A percentile compares a stretch with the other conserved stretches of the same genome.
Evolutionary conservation across 2,888 invertebrate species (phyloP).

Genomic region (Aleiodes alternator): DNA sequence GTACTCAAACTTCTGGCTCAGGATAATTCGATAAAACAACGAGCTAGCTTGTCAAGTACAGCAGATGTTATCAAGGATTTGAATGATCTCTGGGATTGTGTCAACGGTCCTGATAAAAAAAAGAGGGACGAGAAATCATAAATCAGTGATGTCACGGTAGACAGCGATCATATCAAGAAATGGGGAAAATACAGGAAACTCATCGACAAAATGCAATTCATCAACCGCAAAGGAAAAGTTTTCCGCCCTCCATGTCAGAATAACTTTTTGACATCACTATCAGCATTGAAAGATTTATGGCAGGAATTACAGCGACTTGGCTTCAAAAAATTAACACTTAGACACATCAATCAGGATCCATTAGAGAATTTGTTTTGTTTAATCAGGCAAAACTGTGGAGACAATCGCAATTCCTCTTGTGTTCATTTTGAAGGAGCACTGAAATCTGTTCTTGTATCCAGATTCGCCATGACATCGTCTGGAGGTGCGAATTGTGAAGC

Average conservation of each 20-base stretch:
- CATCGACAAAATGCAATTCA: conserved; percentile 3
- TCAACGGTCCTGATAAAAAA: conserved; percentile 40
- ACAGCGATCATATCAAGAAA: too few species aligned
- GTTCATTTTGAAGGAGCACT: conserved; percentile 28
- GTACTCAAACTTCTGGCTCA: neutral
- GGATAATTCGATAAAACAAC: neutral
- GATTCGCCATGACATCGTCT: too few species aligned
- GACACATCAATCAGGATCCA: conserved; percentile 31
- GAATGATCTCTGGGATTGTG: conserved; percentile 16
- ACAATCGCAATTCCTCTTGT: conserved; percentile 22
- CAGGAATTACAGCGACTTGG: conserved; percentile 16
- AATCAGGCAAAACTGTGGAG: conserved; percentile 24
- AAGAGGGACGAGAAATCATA: neutral
- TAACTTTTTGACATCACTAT: conserved; percentile 27
- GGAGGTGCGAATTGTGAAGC: too few species aligned
- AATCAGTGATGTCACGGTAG: too few species aligned
- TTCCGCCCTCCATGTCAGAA: conserved; percentile 35
- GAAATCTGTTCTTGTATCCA: neutral
- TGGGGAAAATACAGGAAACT: neutral
- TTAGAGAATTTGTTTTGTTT: conserved; percentile 37
- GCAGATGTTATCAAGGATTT: conserved; percentile 22
- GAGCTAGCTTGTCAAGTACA: neutral
- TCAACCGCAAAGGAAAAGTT: neutral
- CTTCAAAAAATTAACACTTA: conserved; percentile 21
- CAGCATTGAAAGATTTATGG: conserved; percentile 38